phyloP scores from a whole-genome alignment of 2,888 invertebrate species.

The Arge pagana region DNA sequence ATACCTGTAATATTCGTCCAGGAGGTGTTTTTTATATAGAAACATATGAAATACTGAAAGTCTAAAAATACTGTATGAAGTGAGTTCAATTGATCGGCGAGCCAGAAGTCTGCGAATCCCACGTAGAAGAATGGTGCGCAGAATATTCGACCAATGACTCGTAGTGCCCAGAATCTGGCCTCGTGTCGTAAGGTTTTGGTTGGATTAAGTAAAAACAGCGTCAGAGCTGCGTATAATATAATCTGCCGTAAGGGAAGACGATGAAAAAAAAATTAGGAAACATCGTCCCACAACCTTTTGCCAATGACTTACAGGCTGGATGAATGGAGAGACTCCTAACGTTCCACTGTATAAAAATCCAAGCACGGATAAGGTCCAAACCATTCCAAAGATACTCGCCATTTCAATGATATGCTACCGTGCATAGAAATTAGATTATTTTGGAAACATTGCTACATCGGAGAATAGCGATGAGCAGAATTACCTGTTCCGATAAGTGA shows the following conservation, averaged over 20 bases:
- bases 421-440: background rate
- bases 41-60: constrained; percentile 79
- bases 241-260: constrained; percentile 50
- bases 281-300: background rate
- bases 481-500: constrained; percentile 73
- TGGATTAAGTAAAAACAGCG: constrained; percentile 76
- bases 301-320: constrained; percentile 66
- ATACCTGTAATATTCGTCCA: constrained; percentile 62
- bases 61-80: constrained; percentile 77
- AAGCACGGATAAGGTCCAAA: constrained; percentile 72
- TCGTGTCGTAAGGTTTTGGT: constrained; percentile 75
- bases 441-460: constrained; percentile 5
- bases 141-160: constrained; percentile 67
- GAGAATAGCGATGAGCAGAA: constrained; percentile 14
- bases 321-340: constrained; percentile 75
- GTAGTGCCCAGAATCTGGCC: constrained; percentile 76
- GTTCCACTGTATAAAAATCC: constrained; percentile 70
- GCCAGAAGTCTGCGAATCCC: constrained; percentile 85
- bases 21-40: constrained; percentile 68
- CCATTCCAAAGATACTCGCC: constrained; percentile 75
- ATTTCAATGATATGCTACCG: constrained; percentile 73
- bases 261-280: background rate
- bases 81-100: constrained; percentile 83
- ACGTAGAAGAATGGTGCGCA: constrained; percentile 79
- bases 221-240: constrained; percentile 69